Percentiles rank a stretch among this genome's conserved stretches.
phyloP scores from a whole-genome alignment of 2,113 vertebrate species.

The Halcyon malimbica region DNA sequence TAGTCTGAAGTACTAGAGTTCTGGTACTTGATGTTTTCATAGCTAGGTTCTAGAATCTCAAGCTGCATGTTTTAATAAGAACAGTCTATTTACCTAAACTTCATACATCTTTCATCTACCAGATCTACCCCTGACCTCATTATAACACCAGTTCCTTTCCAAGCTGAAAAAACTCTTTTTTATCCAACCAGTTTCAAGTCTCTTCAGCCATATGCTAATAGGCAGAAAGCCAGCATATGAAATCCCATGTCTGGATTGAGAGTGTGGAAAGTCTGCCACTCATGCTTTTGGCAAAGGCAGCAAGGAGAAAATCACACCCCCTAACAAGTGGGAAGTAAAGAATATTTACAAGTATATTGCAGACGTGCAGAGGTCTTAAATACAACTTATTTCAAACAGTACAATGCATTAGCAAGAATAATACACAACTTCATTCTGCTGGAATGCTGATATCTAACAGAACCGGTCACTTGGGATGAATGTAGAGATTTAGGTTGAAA shows the following conservation, averaged over 20 bases:
- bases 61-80: background rate
- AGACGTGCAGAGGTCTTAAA: background rate
- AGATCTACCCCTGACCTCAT: background rate
- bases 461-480: background rate
- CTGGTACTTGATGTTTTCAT: background rate
- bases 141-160: background rate
- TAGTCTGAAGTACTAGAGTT: background rate
- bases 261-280: conserved; percentile 40
- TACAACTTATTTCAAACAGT: background rate
- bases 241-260: conserved; percentile 3
- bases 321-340: conserved; percentile 11
- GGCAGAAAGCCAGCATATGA: background rate
- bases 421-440: background rate
- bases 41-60: background rate
- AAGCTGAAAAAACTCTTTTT: background rate
- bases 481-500: background rate
- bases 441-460: background rate
- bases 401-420: background rate
- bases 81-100: background rate
- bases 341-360: conserved; percentile 1
- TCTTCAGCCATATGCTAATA: conserved; percentile 21
- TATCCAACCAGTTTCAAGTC: background rate
- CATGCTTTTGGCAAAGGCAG: conserved; percentile 9
- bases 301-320: conserved; percentile 13
- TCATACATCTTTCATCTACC: background rate